Percentiles rank a stretch among this genome's conserved stretches.
These are phyloP conservation scores for Mechanitis mazaeus DNA, from an alignment of 2,888 invertebrate species.

Conservation along the genomic window DNA sequence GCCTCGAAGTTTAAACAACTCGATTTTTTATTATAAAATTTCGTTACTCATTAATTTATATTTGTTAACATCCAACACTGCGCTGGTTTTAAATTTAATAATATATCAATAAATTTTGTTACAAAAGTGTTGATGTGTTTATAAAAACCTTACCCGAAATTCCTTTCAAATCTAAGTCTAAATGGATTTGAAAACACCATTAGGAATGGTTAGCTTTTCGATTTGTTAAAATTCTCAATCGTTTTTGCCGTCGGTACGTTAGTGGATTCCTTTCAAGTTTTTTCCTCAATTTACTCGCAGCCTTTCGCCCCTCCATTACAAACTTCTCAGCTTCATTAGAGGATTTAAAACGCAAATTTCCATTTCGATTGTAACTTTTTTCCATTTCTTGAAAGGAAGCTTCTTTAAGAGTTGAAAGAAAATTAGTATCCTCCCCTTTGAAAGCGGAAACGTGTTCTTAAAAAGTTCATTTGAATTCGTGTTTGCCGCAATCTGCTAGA, in stretches of 20 bases:
- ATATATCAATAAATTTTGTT: constrained; percentile 54
- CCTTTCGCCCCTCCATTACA: constrained; percentile 74
- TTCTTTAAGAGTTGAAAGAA: constrained; percentile 73
- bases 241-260: constrained; percentile 21
- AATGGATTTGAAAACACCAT: background rate
- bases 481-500: constrained; percentile 62
- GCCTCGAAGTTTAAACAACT: no score
- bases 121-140: constrained; percentile 35
- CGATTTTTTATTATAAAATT: no score
- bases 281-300: constrained; percentile 70
- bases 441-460: constrained; percentile 64
- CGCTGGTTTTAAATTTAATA: constrained; percentile 33
- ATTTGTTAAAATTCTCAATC: constrained; percentile 12
- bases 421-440: constrained; percentile 74
- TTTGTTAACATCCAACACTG: constrained; percentile 3
- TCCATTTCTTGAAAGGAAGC: constrained; percentile 72
- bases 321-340: constrained; percentile 77
- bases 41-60: no score
- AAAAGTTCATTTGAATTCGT: constrained; percentile 62
- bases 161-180: background rate
- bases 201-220: background rate
- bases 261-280: constrained; percentile 35
- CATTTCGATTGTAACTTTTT: constrained; percentile 77
- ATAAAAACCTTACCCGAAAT: background rate
- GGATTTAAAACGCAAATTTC: constrained; percentile 77